Evolutionary conservation across 1,140 invertebrate species (phyloP), one percentile per base, ranked within the genome.

Genomic region (Paraescarpia echinospica): DNA sequence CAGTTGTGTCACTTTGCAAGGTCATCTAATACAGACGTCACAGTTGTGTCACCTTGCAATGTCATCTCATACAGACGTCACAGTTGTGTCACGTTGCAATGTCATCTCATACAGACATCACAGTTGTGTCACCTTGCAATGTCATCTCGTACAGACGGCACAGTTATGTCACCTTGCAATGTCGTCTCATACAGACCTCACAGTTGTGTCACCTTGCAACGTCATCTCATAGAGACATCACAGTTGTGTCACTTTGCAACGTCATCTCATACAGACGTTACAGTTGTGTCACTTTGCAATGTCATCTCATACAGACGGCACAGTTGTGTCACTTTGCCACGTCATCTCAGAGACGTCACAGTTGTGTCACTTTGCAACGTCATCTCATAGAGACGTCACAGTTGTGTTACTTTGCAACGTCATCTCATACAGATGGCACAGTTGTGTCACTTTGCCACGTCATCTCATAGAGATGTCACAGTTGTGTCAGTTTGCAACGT

Each of bases 231-330:
- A 77, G 59, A 77, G 22, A 8, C 22, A 1, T 77, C 18, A 27
- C 6, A 77, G 5, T 8, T 77, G 8, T 22, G 27, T 77, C 8
- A 77, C 6, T 18, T 22, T 14, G 22, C 59, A 77, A 77, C 27
- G 59, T 77, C 2, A 77, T 77, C 18, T 77, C 59, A 77, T 77
- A 77, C 12, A 77, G 0, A 12, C 22, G 2, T 77, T 31, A 27
- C 9, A 77, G 0, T 99, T 90, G 97, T 98, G 96, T 99, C 98
- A 96, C 99, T 98, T 94, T 99, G 97, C 93, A 99, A 97, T 91
- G 99, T 99, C 94, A 99, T 97, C 97, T 99, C 99, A 96, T 99
- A 99, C 93, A 77, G 59, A 22, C 9, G 22, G 8, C 48, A 51
- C 48, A 51, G 8, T 51, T 51, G 48, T 51, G 14, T 48, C 41